Evolutionary conservation across 2,797 vertebrate genomes (phyloP), one percentile per base, ranked within the genome.

Genomic region (Serranus cabrilla): DNA sequence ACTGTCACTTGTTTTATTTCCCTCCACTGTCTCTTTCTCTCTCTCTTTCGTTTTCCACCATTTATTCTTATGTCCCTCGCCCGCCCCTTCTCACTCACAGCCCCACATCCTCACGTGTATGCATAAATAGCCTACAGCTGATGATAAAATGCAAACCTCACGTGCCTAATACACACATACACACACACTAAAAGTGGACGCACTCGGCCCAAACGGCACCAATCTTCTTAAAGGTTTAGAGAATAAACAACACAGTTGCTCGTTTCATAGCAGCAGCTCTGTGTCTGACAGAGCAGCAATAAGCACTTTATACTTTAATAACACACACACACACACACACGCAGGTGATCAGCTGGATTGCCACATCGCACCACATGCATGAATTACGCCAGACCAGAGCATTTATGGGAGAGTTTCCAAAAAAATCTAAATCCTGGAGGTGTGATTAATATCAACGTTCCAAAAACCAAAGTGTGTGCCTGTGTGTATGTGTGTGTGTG

Each of bases 211-310:
- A 77, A 88, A 87, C 69, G 0, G 52, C 81, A 78, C 74, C 88
- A 94, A 94, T 95, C 94, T 91, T 82, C 92, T 95, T 93, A 94
- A 91, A 86, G 90, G 87, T 93, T 94, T 93, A 93, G 72, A 76
- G 86, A 86, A 81, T 85, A 90, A 92, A 89, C 82, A 77, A 84
- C 85, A 80, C 87, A 87, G 89, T 87, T 78, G 87, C 68, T 87
- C 64, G 62, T 90, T 94, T 92, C 90, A 87, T 89, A 91, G 88
- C 70, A 7, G 72, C 69, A 65, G 76, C 81, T 78, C 61, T 71
- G 76, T 70, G 68, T 82, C 54, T 58, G 57, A 47, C 73, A 61
- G 59, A 64, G 82, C 64, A 67, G 66, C 65, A 87, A 78, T 91
- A 87, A 91, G 83, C 37, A 84, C 79, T 84, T 90, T 80, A 89